Evolutionary conservation across 2,113 vertebrate species (phyloP).

Genomic region (Carassius gibelio): DNA sequence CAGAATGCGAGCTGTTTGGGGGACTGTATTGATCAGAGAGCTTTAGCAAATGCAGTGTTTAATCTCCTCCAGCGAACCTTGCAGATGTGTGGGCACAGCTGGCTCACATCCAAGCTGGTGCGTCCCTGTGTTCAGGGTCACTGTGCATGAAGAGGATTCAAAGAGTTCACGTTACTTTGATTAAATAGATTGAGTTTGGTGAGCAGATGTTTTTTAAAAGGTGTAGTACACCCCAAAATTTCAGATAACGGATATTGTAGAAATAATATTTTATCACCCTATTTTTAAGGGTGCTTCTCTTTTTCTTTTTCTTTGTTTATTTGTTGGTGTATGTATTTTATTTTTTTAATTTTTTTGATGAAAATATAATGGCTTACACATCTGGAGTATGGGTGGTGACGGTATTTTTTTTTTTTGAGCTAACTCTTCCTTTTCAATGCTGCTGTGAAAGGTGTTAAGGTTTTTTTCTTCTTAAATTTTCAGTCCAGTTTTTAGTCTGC

Average conservation of each 20-base stretch:
- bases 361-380: neutral
- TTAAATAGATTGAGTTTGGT: conserved; percentile 25
- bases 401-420: neutral
- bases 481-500: neutral
- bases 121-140: conserved; percentile 25
- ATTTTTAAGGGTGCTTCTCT: neutral
- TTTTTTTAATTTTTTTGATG: neutral
- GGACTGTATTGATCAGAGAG: neutral
- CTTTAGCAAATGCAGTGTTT: neutral
- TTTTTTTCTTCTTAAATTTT: no score
- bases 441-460: neutral
- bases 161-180: conserved; percentile 21
- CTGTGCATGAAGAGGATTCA: neutral
- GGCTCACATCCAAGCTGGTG: conserved; percentile 25
- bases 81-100: conserved; percentile 23
- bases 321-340: neutral
- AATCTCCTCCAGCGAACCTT: conserved; percentile 45
- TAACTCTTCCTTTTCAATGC: conserved; percentile 9
- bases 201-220: neutral
- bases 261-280: neutral
- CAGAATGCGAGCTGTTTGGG: neutral
- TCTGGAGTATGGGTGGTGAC: neutral
- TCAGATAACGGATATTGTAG: no score
- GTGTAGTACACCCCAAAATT: neutral
- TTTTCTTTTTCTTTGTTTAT: neutral